Percentiles rank a stretch among this genome's conserved stretches.
These are phyloP conservation scores for Drosophila mojavensis DNA, from an alignment of 1,140 invertebrate genomes.

Conservation along the genomic window DNA sequence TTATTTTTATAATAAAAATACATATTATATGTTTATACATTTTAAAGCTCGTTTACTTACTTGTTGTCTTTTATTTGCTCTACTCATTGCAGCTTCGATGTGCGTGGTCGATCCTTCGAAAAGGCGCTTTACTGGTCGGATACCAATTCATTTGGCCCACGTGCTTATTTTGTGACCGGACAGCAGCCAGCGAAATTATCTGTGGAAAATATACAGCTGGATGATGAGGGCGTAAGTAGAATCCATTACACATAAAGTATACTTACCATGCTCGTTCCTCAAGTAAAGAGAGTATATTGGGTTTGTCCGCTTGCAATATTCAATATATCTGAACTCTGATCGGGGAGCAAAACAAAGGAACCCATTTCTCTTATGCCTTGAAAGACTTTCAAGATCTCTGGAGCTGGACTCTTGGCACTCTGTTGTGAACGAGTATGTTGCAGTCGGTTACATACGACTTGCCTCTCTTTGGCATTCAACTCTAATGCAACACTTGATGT, in stretches of 20 bases:
- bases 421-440: no score
- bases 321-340: no score
- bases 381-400: no score
- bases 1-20: no score
- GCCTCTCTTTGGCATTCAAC: not conserved
- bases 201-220: constrained; percentile 91
- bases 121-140: constrained; percentile 92
- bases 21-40: constrained; percentile 33
- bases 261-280: not conserved
- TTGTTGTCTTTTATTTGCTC: constrained; percentile 9
- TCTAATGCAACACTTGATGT: constrained; percentile 38
- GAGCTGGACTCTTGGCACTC: no score
- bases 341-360: no score
- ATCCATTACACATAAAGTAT: constrained; percentile 21
- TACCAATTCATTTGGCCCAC: constrained; percentile 89
- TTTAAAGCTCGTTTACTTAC: constrained; percentile 6
- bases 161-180: constrained; percentile 91
- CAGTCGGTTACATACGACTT: no score
- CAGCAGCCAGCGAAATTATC: constrained; percentile 91
- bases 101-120: constrained; percentile 90
- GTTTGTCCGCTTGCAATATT: no score
- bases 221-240: constrained; percentile 90
- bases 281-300: no score
- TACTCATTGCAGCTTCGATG: constrained; percentile 89
- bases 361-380: no score